phyloP scores from a whole-genome alignment of 2,797 vertebrate species.

The Eulemur coronatus region DNA sequence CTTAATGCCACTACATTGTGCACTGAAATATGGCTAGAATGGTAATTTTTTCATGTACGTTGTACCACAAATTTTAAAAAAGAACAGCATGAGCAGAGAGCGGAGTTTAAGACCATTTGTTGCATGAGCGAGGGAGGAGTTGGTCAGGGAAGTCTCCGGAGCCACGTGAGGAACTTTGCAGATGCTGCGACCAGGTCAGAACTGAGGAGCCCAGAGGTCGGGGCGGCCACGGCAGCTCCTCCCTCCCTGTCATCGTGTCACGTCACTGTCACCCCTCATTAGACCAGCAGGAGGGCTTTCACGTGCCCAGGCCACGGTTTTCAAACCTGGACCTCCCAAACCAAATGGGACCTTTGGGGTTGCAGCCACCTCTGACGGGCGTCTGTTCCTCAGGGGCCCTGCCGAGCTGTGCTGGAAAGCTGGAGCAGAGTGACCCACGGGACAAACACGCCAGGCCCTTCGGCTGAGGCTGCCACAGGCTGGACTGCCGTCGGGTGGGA shows the following conservation, averaged over 20 bases:
- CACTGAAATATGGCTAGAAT: neutral
- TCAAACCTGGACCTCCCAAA: neutral
- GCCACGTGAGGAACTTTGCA: neutral
- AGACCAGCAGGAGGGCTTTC: neutral
- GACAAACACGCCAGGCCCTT: neutral
- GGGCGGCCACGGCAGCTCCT: too few relatives aligned
- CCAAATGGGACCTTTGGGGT: neutral
- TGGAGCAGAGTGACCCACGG: neutral
- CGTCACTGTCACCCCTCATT: neutral
- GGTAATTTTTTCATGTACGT: neutral
- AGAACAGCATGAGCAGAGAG: neutral
- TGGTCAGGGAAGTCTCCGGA: neutral
- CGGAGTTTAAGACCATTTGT: neutral
- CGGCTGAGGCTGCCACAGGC: neutral
- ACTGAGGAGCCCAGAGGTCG: neutral
- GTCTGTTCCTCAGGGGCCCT: neutral
- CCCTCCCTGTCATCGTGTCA: too few relatives aligned
- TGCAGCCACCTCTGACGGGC: neutral
- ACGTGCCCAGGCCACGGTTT: rapidly evolving
- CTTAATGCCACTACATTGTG: neutral
- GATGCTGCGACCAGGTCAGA: neutral
- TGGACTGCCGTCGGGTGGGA: neutral
- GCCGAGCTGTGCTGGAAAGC: neutral
- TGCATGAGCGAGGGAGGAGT: neutral
- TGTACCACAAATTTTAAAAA: neutral